Base-by-base conservation (phyloP, 2,797 vertebrate species). In the Rhodeus uyekii region DNA sequence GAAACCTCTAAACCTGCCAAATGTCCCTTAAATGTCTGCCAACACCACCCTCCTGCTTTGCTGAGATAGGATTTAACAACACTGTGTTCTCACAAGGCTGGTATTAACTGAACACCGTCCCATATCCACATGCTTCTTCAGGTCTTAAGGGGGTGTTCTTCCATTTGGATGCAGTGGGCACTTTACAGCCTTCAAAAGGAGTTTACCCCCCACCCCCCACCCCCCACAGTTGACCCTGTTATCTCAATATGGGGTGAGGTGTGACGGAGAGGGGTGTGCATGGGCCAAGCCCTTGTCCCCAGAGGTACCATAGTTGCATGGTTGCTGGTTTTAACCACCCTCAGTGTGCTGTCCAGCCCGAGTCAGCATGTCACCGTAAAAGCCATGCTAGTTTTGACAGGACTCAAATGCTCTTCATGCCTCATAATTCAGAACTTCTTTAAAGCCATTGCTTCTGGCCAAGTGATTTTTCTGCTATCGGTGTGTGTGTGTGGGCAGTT, bases 311-410 rank as follows among this genome's bases (percentile, higher is more conserved):
- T 63, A 64, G 84, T 78, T 73, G 27, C 72, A 27, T n/a, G n/a
- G 46, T 76, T 34, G 50, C 68, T 46, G 60, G 69, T 85, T 68
- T 8, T 24, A 36, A 69, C 38, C 32, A 38, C 55, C 64, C 63
- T 71, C 69, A 0, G n/a, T 73, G 39, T 36, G 44, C 81, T 69
- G 77, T 39, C 67, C 63, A 68, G 60, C 27, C 61, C 38, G 18
- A 75, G 48, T 48, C 71, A 68, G 78, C 38, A 24, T 75, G 82
- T 84, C 84, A 80, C 65, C 64, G 32, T 55, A 84, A 83, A 87
- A 61, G 84, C 42, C 53, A 44, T 34, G 38, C 32, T 80, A 12
- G 16, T 60, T 84, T 46, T 86, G 79, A 86, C 82, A 87, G 76
- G 71, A 74, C 78, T 84, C 80, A 78, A 82, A 84, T 39, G 44